phyloP scores from a whole-genome alignment of 2,113 vertebrate species.

The human region DNA sequence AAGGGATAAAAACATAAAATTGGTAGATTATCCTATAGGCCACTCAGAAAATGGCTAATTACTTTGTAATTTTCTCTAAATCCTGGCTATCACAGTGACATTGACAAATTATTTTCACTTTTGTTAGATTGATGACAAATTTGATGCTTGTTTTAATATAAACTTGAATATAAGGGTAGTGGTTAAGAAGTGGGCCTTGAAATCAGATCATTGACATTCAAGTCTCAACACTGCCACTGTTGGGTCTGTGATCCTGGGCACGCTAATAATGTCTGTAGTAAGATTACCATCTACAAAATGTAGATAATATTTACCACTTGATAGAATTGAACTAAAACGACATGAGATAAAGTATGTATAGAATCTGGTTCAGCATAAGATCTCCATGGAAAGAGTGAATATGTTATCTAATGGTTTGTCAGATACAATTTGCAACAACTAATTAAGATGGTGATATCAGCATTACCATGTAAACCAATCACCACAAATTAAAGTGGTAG shows the following conservation, averaged over 20 bases:
- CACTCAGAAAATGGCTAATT: background rate
- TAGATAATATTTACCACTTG: background rate
- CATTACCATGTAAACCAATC: conserved; percentile 29
- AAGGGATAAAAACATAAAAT: background rate
- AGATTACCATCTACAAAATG: background rate
- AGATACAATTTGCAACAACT: conserved; percentile 30
- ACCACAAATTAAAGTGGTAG: conserved; percentile 27
- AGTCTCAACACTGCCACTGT: background rate
- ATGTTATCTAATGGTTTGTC: conserved; percentile 18
- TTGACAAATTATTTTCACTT: background rate
- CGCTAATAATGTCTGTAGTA: background rate
- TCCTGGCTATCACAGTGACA: background rate
- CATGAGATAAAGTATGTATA: background rate
- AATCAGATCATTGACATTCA: background rate
- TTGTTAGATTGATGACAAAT: background rate
- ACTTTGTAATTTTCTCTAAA: background rate
- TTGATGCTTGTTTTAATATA: background rate
- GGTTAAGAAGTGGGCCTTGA: background rate
- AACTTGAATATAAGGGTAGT: background rate
- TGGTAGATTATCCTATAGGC: background rate
- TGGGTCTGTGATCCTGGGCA: background rate
- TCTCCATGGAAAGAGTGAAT: background rate
- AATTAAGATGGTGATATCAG: conserved; percentile 45
- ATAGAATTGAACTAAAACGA: background rate
- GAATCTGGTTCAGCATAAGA: background rate